phyloP scores from a whole-genome alignment of 2,113 vertebrate genomes.

The Oryzias celebensis region DNA sequence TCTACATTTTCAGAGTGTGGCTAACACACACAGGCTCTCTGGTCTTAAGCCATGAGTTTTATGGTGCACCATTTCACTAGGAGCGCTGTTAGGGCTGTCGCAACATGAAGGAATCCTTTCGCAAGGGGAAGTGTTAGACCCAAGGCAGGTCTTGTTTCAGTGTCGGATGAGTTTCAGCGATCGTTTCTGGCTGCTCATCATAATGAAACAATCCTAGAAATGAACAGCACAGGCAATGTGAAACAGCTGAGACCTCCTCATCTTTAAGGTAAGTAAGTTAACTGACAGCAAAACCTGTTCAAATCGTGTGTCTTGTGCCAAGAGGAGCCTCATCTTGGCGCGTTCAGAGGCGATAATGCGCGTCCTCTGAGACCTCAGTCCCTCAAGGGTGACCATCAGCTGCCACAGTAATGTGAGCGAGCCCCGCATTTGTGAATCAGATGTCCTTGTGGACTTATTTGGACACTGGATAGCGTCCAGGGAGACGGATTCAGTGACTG shows the following conservation, averaged over 20 bases:
- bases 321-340: no score
- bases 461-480: slow-evolving; percentile 68
- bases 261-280: no score
- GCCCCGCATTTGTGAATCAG: slow-evolving; percentile 61
- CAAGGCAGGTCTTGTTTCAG: slow-evolving; percentile 32
- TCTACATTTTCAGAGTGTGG: no score
- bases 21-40: background rate
- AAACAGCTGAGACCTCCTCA: no score
- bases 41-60: no score
- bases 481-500: slow-evolving; percentile 50
- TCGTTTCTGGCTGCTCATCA: slow-evolving; percentile 42
- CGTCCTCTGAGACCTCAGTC: background rate
- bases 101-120: slow-evolving; percentile 3
- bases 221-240: background rate
- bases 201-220: slow-evolving; percentile 15
- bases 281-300: no score
- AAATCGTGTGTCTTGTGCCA: no score
- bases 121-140: background rate
- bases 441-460: slow-evolving; percentile 73
- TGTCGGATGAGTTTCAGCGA: slow-evolving; percentile 38
- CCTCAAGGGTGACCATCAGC: background rate
- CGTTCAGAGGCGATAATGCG: no score
- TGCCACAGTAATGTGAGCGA: slow-evolving; percentile 27
- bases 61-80: background rate
- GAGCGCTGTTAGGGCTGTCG: background rate